Evolutionary conservation across 1,140 invertebrate genomes (phyloP).

Genomic region (Drosophila bocqueti): DNA sequence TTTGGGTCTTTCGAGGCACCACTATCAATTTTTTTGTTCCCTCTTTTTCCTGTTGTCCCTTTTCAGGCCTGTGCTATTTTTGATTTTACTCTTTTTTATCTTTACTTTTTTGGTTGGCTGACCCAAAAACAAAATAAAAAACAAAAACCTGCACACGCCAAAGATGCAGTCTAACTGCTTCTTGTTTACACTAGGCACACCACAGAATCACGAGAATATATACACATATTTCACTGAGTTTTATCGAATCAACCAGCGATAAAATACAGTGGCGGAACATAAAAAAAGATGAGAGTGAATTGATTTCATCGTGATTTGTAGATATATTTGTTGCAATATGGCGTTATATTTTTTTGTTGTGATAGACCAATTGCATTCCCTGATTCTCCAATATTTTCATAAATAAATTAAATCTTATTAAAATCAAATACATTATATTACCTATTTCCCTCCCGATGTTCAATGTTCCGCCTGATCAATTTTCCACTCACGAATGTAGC

Average conservation of each 20-base stretch:
- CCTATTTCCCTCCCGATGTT: background rate
- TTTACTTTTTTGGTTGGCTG: conserved; percentile 26
- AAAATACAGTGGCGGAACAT: conserved; percentile 41
- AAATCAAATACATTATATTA: background rate
- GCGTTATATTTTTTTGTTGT: background rate
- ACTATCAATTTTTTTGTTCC: background rate
- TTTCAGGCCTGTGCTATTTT: conserved; percentile 9
- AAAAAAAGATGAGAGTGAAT: conserved; percentile 47
- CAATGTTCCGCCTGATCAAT: conserved; percentile 8
- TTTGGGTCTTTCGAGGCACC: background rate
- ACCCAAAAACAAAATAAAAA: conserved; percentile 49
- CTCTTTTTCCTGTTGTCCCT: conserved; percentile 6
- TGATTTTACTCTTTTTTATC: conserved; percentile 22
- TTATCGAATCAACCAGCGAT: conserved; percentile 50
- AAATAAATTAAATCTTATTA: background rate
- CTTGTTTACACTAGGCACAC: conserved; percentile 53
- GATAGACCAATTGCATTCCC: background rate
- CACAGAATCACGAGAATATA: conserved; percentile 10
- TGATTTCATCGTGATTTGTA: background rate
- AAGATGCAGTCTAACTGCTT: conserved; percentile 44
- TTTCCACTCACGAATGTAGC: conserved; percentile 23
- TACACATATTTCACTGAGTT: conserved; percentile 9
- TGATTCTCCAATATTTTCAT: background rate
- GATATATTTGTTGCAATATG: background rate
- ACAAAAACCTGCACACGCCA: conserved; percentile 16